Percentiles rank a stretch among this genome's conserved stretches.
Conservation (phyloP, 2,888 invertebrate species). For the Drosophila emarginata region DNA sequence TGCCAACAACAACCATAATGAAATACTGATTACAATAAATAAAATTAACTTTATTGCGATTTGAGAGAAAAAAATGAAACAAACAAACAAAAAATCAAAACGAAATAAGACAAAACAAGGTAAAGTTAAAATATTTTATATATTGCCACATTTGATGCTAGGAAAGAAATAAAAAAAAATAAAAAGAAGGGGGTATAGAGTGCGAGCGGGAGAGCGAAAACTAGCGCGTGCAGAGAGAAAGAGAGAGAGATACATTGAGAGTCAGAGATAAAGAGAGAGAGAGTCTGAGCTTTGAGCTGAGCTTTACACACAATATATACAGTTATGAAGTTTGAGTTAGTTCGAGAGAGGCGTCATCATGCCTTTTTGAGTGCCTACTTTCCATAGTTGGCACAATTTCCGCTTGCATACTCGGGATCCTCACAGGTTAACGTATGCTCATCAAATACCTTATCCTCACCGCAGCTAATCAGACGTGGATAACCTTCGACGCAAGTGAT, state of each 20-base stretch:
- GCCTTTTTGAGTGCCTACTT: slow-evolving; percentile 55
- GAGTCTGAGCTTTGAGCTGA: slow-evolving; percentile 33
- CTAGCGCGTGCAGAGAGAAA: slow-evolving; percentile 14
- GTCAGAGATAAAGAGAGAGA: slow-evolving; percentile 6
- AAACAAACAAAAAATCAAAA: slow-evolving; percentile 23
- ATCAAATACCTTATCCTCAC: slow-evolving; percentile 93
- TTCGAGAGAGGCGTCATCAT: not conserved
- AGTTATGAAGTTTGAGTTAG: slow-evolving; percentile 23
- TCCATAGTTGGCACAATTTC: slow-evolving; percentile 77
- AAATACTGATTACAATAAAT: slow-evolving; percentile 63
- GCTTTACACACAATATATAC: slow-evolving; percentile 63
- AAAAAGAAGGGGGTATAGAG: slow-evolving; percentile 31
- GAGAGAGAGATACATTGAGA: not conserved
- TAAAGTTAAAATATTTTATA: slow-evolving; percentile 23
- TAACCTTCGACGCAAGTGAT: slow-evolving; percentile 96
- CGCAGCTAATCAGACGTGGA: slow-evolving; percentile 93
- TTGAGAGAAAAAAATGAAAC: slow-evolving; percentile 31
- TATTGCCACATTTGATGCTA: slow-evolving; percentile 38
- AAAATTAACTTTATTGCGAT: slow-evolving; percentile 71
- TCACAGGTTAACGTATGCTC: slow-evolving; percentile 92
- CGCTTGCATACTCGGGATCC: slow-evolving; percentile 83
- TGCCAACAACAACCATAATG: not conserved
- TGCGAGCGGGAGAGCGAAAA: slow-evolving; percentile 7
- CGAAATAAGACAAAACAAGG: not conserved
- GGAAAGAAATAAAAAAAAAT: slow-evolving; percentile 9